phyloP scores from a whole-genome alignment of 2,797 vertebrate species.

The Urosaurus nigricauda region DNA sequence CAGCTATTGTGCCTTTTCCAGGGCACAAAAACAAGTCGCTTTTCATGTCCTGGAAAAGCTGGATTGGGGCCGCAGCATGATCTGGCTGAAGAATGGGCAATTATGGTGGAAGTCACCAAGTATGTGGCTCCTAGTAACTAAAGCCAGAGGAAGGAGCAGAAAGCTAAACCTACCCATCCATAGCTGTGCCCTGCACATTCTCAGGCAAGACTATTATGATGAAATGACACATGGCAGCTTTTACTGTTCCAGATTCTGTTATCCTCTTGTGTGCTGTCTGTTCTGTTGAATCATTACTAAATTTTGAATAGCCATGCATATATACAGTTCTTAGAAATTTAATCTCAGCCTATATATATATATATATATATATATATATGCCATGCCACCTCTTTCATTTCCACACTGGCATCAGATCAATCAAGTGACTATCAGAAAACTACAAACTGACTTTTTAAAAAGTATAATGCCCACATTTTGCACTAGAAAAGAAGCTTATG shows the following conservation, averaged over 20 bases:
- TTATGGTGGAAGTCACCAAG: not conserved
- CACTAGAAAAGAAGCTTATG: conserved; percentile 12
- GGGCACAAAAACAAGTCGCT: too few relatives aligned
- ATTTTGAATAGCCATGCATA: not conserved
- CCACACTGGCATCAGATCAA: conserved; percentile 2
- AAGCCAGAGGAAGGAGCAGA: not conserved
- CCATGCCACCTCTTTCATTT: not conserved
- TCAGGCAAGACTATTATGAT: not conserved
- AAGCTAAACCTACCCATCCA: too few relatives aligned
- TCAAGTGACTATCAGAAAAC: conserved; percentile 25
- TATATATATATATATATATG: too few relatives aligned
- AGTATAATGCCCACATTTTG: not conserved
- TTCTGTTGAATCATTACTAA: not conserved
- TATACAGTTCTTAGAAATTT: conserved; percentile 22
- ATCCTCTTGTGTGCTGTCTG: not conserved
- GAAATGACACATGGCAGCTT: too few relatives aligned
- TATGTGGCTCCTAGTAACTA: not conserved
- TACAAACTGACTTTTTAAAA: not conserved
- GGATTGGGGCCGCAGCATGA: too few relatives aligned
- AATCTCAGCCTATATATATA: not conserved
- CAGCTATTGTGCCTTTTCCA: too few relatives aligned
- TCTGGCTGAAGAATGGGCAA: too few relatives aligned
- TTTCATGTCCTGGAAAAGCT: too few relatives aligned
- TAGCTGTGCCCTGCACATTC: too few relatives aligned
- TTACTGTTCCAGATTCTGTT: too few relatives aligned